Percentiles rank a stretch among this genome's conserved stretches.
Conservation (phyloP, 2,888 invertebrate species). For the Apotomis betuletana region DNA sequence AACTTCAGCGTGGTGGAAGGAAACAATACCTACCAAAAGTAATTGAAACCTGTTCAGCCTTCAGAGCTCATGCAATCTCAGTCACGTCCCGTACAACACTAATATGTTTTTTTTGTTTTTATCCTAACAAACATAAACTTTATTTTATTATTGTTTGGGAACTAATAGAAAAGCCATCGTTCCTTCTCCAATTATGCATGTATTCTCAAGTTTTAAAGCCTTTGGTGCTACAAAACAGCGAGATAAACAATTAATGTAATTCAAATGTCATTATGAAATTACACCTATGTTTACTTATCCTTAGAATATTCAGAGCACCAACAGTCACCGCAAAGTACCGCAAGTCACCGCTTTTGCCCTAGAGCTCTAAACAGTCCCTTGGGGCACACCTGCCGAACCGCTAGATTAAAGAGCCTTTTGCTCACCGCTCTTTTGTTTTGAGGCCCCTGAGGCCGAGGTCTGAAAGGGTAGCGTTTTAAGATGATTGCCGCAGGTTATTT, state of each 20-base stretch:
- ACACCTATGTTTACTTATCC: neutral
- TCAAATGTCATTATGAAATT: neutral
- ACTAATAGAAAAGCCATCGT: no score
- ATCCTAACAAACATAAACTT: no score
- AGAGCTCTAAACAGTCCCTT: conserved; percentile 61
- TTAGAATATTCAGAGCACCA: conserved; percentile 1
- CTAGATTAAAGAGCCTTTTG: conserved; percentile 65
- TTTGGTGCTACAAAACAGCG: no score
- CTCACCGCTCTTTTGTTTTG: conserved; percentile 68
- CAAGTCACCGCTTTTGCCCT: conserved; percentile 66
- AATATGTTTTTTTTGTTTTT: no score
- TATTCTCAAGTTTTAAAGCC: no score
- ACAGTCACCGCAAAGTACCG: conserved; percentile 42
- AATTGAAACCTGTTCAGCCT: no score
- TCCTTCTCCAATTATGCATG: no score
- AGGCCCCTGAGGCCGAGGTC: conserved; percentile 17
- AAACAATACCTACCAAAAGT: no score
- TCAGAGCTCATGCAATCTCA: no score
- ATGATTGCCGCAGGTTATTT: conserved; percentile 29
- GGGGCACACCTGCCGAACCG: conserved; percentile 75
- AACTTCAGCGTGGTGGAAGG: no score
- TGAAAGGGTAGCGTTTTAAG: conserved; percentile 37
- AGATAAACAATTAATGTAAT: neutral
- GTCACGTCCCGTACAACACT: no score
- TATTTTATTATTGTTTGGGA: no score